These are phyloP conservation scores for Eupithecia pulchellata DNA, from an alignment of 2,888 invertebrate species.

Conservation along the genomic window DNA sequence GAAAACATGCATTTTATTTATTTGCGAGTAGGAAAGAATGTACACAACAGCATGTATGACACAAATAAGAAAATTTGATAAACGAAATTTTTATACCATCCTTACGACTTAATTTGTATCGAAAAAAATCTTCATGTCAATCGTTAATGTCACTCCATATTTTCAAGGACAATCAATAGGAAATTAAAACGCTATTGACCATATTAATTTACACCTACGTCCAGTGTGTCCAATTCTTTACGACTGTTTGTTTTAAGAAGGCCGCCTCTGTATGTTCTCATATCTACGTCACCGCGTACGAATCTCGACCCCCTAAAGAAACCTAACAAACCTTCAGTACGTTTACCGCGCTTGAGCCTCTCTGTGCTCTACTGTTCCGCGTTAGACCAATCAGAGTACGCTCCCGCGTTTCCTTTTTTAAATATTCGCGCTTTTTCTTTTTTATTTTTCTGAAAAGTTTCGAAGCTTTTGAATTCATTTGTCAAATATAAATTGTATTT, in stretches of 20 bases:
- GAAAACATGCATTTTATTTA: neutral
- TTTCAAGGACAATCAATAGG: neutral
- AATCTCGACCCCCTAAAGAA: constrained; percentile 77
- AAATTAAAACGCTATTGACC: neutral
- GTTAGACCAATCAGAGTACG: constrained; percentile 52
- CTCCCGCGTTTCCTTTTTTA: constrained; percentile 42
- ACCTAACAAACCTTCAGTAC: constrained; percentile 71
- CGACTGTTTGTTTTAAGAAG: constrained; percentile 44
- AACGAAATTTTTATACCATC: neutral
- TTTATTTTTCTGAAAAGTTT: constrained; percentile 4
- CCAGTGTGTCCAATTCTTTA: constrained; percentile 22
- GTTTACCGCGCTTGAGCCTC: constrained; percentile 74
- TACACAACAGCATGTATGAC: too few relatives aligned
- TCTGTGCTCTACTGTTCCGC: constrained; percentile 72
- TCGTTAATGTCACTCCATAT: constrained; percentile 3
- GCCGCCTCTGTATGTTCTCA: constrained; percentile 70
- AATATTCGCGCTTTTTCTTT: constrained; percentile 22
- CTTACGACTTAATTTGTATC: neutral
- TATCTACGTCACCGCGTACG: constrained; percentile 75
- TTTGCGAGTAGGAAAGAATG: neutral
- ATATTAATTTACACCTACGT: neutral
- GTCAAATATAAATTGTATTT: neutral
- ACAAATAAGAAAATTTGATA: neutral
- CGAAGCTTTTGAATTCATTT: neutral
- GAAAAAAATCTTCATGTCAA: neutral